A percentile compares a stretch with the other conserved stretches of the same genome.
Evolutionary conservation across 2,888 invertebrate genomes (phyloP).

Genomic region (Thelaira solivaga): DNA sequence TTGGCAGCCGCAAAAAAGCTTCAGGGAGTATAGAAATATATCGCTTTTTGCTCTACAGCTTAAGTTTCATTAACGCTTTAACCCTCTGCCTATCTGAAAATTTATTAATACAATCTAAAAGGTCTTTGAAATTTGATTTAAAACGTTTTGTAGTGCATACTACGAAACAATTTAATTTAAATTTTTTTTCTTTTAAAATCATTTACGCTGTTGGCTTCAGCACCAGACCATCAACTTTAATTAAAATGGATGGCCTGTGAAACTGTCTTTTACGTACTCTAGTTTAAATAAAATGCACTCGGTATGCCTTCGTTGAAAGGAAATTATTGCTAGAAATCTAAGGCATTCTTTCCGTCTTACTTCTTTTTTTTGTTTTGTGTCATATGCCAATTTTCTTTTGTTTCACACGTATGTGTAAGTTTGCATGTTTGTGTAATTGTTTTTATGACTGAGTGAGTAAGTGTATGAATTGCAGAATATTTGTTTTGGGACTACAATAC

Average conservation of each 20-base stretch:
- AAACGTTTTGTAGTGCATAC: too few species aligned
- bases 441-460: not conserved
- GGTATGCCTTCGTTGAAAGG: conserved; percentile 23
- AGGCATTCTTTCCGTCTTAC: too few species aligned
- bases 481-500: conserved; percentile 24
- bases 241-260: conserved; percentile 55
- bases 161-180: too few species aligned
- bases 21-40: too few species aligned
- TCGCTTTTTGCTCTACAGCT: too few species aligned
- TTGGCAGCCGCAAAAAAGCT: too few species aligned
- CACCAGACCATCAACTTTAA: conserved; percentile 46
- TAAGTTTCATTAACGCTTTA: too few species aligned
- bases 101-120: too few species aligned
- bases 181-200: not conserved
- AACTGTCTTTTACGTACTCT: conserved; percentile 21
- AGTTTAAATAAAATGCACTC: conserved; percentile 30
- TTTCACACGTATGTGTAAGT: not conserved
- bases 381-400: not conserved
- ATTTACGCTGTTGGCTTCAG: not conserved
- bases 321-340: not conserved
- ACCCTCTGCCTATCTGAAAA: too few species aligned
- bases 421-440: not conserved
- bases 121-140: too few species aligned
- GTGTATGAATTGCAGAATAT: conserved; percentile 6
- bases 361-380: too few species aligned